Conservation (phyloP, 1,140 invertebrate species). For the Monomorium pharaonis region DNA sequence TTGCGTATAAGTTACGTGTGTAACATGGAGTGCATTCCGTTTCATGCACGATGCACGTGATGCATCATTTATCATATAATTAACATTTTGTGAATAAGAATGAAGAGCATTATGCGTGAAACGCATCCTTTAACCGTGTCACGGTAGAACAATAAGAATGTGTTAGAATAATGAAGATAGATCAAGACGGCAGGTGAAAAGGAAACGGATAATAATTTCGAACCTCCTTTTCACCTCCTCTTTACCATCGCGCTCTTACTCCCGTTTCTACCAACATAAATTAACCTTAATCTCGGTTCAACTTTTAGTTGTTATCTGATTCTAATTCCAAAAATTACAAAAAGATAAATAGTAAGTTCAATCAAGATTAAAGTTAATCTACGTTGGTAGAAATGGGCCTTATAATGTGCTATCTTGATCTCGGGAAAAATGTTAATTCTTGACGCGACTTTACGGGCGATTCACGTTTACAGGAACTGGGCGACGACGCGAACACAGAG, state of each 20-base stretch:
- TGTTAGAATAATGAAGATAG: too few species aligned
- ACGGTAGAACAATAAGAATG: not conserved
- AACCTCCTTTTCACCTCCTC: not conserved
- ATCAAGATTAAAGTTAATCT: too few species aligned
- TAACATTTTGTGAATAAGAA: too few species aligned
- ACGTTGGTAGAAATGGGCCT: too few species aligned
- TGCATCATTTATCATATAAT: too few species aligned
- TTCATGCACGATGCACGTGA: too few species aligned
- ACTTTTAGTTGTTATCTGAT: too few species aligned
- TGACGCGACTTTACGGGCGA: not conserved
- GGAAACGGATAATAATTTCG: not conserved
- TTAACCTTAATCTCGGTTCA: too few species aligned
- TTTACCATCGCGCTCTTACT: not conserved
- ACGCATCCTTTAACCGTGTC: not conserved
- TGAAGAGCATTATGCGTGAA: too few species aligned
- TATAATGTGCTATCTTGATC: not conserved
- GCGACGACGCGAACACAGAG: conserved; percentile 59
- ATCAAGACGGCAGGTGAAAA: not conserved
- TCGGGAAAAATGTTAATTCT: not conserved
- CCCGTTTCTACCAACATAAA: too few species aligned
- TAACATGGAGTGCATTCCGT: not conserved
- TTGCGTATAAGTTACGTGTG: conserved; percentile 72
- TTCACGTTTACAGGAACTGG: conserved; percentile 59
- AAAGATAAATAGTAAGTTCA: too few species aligned
- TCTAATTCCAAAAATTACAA: too few species aligned